Evolutionary conservation across 2,113 vertebrate genomes (phyloP).

Genomic region (Egretta garzetta): DNA sequence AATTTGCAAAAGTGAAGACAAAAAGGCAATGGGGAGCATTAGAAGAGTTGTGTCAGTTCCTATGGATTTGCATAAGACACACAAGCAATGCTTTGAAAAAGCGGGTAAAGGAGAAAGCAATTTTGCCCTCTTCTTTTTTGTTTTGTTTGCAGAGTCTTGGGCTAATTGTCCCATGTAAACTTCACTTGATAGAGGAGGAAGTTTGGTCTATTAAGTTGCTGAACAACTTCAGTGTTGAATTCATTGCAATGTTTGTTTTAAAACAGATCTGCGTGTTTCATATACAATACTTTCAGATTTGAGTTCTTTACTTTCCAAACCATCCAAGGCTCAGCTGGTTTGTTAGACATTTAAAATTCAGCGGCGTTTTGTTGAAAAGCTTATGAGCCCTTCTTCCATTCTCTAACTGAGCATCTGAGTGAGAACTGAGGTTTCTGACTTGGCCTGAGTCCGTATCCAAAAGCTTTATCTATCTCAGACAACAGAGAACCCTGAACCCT

Average conservation of each 20-base stretch:
- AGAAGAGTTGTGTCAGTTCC: not conserved
- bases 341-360: not conserved
- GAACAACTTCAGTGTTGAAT: not conserved
- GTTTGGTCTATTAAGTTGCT: not conserved
- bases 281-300: not conserved
- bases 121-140: not conserved
- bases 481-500: not conserved
- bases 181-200: not conserved
- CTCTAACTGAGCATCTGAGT: not conserved
- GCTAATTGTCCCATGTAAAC: not conserved
- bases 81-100: not conserved
- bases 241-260: conserved; percentile 8
- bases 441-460: not conserved
- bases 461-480: not conserved
- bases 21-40: not conserved
- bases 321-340: not conserved
- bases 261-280: not conserved
- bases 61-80: not conserved
- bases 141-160: not conserved
- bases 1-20: not conserved
- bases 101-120: not conserved
- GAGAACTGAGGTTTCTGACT: not conserved
- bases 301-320: not conserved
- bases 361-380: not conserved
- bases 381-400: not conserved